Conservation (phyloP, 2,113 vertebrate species). For the Acinonyx jubatus region DNA sequence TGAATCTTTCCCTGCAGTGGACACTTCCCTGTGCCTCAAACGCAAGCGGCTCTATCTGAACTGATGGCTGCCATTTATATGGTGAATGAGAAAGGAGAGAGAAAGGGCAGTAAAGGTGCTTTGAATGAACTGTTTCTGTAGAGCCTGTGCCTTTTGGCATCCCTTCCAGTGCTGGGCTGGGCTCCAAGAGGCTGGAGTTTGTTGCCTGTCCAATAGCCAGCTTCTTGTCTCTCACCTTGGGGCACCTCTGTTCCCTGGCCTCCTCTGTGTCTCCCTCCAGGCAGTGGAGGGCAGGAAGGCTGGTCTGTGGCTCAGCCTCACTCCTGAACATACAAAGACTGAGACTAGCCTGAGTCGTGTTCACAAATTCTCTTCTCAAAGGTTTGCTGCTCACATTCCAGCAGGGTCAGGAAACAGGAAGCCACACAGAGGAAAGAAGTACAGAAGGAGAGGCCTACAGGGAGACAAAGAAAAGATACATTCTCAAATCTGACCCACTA, state of each 20-base stretch:
- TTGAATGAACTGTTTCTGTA: neutral
- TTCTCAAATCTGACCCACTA: too few relatives aligned
- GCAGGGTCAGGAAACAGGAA: slow-evolving; percentile 66
- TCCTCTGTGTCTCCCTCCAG: neutral
- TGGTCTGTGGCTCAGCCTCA: neutral
- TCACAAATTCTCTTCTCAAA: slow-evolving; percentile 29
- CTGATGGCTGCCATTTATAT: neutral
- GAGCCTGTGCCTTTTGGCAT: fast-evolving
- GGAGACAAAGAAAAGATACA: neutral
- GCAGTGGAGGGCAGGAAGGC: neutral
- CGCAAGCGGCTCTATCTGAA: neutral
- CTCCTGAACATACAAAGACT: neutral
- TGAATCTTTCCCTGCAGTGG: neutral
- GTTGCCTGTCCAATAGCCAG: neutral
- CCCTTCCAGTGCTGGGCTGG: neutral
- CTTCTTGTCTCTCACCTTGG: neutral
- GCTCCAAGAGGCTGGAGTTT: neutral
- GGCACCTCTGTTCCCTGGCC: neutral
- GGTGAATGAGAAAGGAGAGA: neutral
- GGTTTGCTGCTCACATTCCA: slow-evolving; percentile 41
- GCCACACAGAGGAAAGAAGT: slow-evolving; percentile 51
- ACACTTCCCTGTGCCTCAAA: neutral
- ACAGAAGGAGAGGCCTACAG: neutral
- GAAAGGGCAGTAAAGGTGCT: neutral
- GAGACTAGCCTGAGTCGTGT: neutral